These are phyloP conservation scores for Sebastes minor DNA, from an alignment of 2,797 vertebrate species.

Conservation along the genomic window DNA sequence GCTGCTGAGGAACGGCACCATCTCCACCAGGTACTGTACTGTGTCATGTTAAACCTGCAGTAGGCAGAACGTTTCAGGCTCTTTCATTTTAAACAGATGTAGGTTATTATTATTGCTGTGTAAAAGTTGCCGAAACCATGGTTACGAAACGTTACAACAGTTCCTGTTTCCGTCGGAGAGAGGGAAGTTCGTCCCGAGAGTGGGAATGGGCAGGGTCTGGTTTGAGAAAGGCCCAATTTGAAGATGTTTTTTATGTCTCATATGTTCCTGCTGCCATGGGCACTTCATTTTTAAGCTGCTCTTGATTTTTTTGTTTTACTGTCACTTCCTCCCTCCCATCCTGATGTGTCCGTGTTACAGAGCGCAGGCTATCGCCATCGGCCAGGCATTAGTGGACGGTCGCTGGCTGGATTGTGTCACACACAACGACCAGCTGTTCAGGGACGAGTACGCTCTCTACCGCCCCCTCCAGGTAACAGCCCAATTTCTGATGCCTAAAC, in stretches of 20 bases:
- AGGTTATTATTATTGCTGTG: no score
- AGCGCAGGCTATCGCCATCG: constrained; percentile 96
- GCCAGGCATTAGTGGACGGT: constrained; percentile 95
- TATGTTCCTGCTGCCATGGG: background rate
- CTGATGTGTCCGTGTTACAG: constrained; percentile 69
- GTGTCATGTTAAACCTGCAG: background rate
- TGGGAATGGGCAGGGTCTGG: no score
- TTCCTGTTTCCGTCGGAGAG: no score
- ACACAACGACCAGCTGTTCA: constrained; percentile 96
- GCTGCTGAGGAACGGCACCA: constrained; percentile 95
- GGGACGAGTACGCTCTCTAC: constrained; percentile 97
- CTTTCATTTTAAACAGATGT: no score
- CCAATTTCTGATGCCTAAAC: background rate
- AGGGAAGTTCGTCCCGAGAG: no score
- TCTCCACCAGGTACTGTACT: constrained; percentile 89
- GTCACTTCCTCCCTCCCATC: background rate
- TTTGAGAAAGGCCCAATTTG: no score
- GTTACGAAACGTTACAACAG: no score
- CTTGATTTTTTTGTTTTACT: background rate
- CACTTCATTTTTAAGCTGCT: background rate
- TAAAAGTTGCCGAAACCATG: no score
- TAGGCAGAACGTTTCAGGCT: no score
- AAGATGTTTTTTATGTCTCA: background rate
- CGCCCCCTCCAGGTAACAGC: constrained; percentile 91
- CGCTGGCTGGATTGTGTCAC: constrained; percentile 98